Conservation (phyloP, 2,113 vertebrate species). For the Formicarius rufipectus region DNA sequence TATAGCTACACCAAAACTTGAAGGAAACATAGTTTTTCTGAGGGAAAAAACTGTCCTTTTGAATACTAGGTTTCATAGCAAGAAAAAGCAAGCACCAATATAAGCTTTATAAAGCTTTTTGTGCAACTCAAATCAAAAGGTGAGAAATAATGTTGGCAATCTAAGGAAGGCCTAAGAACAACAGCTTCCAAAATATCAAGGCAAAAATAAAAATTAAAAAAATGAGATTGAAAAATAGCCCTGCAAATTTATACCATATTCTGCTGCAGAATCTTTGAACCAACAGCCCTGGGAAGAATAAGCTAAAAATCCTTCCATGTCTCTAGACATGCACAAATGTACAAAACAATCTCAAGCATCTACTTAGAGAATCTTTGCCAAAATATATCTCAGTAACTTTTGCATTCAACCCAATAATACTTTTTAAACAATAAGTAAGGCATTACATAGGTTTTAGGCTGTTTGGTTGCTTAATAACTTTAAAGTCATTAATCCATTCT, state of each 20-base stretch:
- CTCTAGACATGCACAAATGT: background rate
- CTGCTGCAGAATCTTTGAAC: background rate
- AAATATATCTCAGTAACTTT: background rate
- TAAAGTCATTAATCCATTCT: background rate
- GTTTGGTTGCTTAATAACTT: background rate
- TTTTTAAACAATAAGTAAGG: background rate
- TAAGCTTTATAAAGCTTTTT: background rate
- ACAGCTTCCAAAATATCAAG: background rate
- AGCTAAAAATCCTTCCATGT: background rate
- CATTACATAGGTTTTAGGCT: background rate
- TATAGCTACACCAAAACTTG: background rate
- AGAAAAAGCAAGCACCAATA: background rate
- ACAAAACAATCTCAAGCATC: background rate
- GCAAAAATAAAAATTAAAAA: background rate
- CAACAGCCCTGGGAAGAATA: background rate
- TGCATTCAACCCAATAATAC: background rate
- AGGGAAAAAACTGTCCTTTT: background rate
- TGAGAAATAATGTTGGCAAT: background rate
- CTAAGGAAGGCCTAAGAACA: background rate
- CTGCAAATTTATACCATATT: background rate
- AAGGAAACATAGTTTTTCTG: background rate
- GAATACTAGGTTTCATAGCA: background rate
- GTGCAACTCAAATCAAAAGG: background rate
- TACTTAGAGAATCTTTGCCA: background rate
- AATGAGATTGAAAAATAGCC: background rate